Evolutionary conservation across 2,888 invertebrate species (phyloP), one percentile per base, ranked within the genome.

Genomic region (Ectemnius cavifrons): DNA sequence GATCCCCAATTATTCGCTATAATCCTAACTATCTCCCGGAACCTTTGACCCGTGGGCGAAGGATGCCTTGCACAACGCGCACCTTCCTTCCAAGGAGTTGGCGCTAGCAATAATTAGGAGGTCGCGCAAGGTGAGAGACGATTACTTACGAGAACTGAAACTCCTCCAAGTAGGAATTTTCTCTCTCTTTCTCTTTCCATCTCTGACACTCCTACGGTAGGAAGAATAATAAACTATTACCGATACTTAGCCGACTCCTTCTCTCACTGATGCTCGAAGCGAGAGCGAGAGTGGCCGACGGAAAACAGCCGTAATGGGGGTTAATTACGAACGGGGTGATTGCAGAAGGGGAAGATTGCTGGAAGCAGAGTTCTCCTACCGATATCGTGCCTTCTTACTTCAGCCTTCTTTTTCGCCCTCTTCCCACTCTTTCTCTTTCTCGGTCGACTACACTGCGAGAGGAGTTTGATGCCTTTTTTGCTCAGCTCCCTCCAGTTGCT

Each of bases 261-360:
- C 52, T 16, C 52, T 1, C 16, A 52, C n/a, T 6, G 52, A 14
- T 52, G 52, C 16, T 52, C 52, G 14, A 14, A 14, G 14, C 52
- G 52, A 6, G 16, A 52, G 66, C 58, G 62, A 37, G 77, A 71
- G 57, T 60, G 73, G 68, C 72, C 76, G 69, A 77, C 71, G 77
- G 81, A 85, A 85, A 82, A 81, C 81, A 86, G 73, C 79, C 71
- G 80, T 87, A 85, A 86, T 86, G 79, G 84, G 81, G 82, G 85
- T 86, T 87, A 87, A 86, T 86, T 86, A 85, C 79, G 74, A 78
- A 80, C 37, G 71, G 78, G 80, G 73, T 75, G 78, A 79, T 80
- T 85, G 82, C 71, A 67, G 78, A 76, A 72, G 67, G 74, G 74
- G 73, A 71, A 68, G 75, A 75, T 76, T 63, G 75, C 67, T 66